These are phyloP conservation scores for Harpagoxenus sublaevis DNA, from an alignment of 2,888 invertebrate species.

Conservation along the genomic window DNA sequence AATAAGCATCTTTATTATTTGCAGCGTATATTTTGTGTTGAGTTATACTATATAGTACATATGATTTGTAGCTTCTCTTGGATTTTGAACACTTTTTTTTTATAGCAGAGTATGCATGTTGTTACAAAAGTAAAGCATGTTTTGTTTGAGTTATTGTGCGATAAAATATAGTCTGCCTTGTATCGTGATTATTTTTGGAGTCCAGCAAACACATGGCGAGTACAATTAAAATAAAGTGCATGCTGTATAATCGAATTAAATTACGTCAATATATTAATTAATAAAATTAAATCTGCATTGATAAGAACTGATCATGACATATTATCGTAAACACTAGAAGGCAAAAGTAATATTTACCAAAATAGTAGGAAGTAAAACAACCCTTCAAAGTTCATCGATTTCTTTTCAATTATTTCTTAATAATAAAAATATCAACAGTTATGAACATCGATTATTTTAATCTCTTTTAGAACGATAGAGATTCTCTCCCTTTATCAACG, in stretches of 20 bases:
- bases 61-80: not conserved
- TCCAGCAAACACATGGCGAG: constrained; percentile 59
- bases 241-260: not conserved
- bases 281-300: not conserved
- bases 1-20: not conserved
- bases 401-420: not conserved
- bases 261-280: not conserved
- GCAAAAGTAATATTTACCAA: not conserved
- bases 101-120: constrained; percentile 28
- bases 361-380: not conserved
- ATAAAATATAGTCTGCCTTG: constrained; percentile 53
- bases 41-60: not conserved
- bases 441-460: not conserved
- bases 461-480: not conserved
- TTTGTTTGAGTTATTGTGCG: constrained; percentile 46
- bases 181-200: constrained; percentile 30
- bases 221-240: not conserved
- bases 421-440: not conserved
- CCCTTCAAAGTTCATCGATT: not conserved
- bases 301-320: not conserved
- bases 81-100: not conserved
- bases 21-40: constrained; percentile 1
- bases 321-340: not conserved
- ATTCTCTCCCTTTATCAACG: not conserved
- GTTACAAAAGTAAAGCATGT: constrained; percentile 61